A percentile compares a stretch with the other conserved stretches of the same genome.
These are phyloP conservation scores for Drosophila insularis DNA, from an alignment of 1,140 invertebrate genomes.

Conservation along the genomic window DNA sequence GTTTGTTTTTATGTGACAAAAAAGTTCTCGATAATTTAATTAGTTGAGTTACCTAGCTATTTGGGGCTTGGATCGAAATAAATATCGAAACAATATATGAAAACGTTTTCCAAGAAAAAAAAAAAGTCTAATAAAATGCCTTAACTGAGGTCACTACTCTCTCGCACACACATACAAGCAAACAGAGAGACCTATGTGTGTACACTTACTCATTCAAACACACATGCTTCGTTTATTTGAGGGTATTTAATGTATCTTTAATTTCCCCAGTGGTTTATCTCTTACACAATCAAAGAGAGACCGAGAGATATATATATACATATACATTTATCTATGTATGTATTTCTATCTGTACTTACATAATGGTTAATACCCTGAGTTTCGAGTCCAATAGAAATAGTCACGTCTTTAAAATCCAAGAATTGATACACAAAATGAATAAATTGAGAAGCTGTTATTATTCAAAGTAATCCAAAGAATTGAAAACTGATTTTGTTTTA, in stretches of 20 bases:
- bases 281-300: conserved; percentile 67
- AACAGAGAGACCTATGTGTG: too few species aligned
- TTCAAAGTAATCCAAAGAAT: too few species aligned
- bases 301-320: conserved; percentile 35
- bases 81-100: conserved; percentile 23
- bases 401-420: too few species aligned
- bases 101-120: conserved; percentile 8
- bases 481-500: too few species aligned
- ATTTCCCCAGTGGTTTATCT: conserved; percentile 76
- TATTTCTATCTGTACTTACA: not conserved
- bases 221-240: conserved; percentile 49
- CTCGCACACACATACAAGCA: not conserved
- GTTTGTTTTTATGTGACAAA: conserved; percentile 60
- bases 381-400: conserved; percentile 13
- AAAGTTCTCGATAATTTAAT: conserved; percentile 69
- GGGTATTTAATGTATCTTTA: conserved; percentile 79
- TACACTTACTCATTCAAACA: conserved; percentile 1
- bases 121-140: conserved; percentile 34
- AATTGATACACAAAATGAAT: too few species aligned
- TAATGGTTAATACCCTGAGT: not conserved
- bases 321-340: conserved; percentile 18
- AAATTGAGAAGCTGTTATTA: too few species aligned
- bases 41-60: conserved; percentile 49
- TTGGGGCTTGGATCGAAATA: conserved; percentile 32
- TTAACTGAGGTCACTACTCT: not conserved